A percentile compares a stretch with the other conserved stretches of the same genome.
Evolutionary conservation across 2,797 vertebrate species (phyloP).

Genomic region (Halcyon badia): DNA sequence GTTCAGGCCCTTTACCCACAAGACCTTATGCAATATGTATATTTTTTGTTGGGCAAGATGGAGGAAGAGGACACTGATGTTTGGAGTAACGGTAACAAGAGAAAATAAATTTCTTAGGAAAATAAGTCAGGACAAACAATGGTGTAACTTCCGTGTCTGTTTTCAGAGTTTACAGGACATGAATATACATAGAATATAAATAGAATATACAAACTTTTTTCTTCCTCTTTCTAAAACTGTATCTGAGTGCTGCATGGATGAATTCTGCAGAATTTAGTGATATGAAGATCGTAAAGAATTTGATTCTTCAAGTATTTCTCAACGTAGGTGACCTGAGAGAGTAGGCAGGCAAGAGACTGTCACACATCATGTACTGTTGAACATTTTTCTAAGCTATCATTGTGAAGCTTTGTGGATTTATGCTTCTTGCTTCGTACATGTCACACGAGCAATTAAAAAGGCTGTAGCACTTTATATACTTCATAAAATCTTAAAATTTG

Average conservation of each 20-base stretch:
- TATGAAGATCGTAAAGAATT: not conserved
- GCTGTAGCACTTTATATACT: not conserved
- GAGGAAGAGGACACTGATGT: not conserved
- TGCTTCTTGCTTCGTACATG: not conserved
- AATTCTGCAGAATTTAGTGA: not conserved
- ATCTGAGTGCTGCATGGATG: not conserved
- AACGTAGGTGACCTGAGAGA: not conserved
- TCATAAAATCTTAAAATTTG: not conserved
- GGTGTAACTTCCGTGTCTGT: not conserved
- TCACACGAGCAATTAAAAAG: not conserved
- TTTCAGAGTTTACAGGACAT: not conserved
- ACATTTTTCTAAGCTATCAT: not conserved
- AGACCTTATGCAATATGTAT: not conserved
- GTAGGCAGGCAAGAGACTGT: not conserved
- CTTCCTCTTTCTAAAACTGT: not conserved
- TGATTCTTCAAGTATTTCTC: not conserved
- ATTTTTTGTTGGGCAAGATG: not conserved
- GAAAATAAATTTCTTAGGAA: not conserved
- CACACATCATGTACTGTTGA: not conserved
- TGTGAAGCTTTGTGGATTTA: not conserved
- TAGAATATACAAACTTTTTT: not conserved
- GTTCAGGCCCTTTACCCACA: not conserved
- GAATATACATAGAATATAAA: too few relatives aligned
- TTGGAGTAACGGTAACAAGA: not conserved
- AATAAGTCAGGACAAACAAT: not conserved